These are phyloP conservation scores for Mythimna albipuncta DNA, from an alignment of 2,888 invertebrate genomes.

Conservation along the genomic window DNA sequence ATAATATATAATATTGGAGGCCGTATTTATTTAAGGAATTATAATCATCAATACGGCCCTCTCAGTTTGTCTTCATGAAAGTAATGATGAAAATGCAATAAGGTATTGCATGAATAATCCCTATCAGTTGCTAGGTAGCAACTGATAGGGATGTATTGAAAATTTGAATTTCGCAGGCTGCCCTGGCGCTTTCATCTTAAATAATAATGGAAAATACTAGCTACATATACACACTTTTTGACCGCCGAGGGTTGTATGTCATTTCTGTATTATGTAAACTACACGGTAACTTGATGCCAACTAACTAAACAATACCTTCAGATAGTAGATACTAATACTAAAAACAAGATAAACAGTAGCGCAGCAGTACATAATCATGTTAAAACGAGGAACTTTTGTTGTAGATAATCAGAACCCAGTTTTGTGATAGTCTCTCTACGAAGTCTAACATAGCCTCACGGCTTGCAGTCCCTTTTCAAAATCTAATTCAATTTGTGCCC, in stretches of 20 bases:
- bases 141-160: too few species aligned
- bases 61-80: too few species aligned
- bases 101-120: too few species aligned
- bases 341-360: background rate
- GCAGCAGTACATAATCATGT: background rate
- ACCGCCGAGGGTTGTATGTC: background rate
- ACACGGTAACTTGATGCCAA: background rate
- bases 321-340: background rate
- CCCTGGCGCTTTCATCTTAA: background rate
- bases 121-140: too few species aligned
- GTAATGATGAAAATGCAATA: too few species aligned
- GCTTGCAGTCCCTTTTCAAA: background rate
- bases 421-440: background rate
- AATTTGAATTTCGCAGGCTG: too few species aligned
- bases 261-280: background rate
- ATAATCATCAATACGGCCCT: too few species aligned
- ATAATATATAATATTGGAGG: too few species aligned
- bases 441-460: background rate
- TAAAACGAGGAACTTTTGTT: background rate
- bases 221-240: background rate
- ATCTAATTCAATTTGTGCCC: background rate
- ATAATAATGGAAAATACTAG: background rate
- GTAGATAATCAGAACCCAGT: background rate
- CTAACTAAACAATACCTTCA: background rate
- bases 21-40: too few species aligned